Evolutionary conservation across 2,888 invertebrate species (phyloP), one percentile per base, ranked within the genome.

Genomic region (Uloborus plumipes): DNA sequence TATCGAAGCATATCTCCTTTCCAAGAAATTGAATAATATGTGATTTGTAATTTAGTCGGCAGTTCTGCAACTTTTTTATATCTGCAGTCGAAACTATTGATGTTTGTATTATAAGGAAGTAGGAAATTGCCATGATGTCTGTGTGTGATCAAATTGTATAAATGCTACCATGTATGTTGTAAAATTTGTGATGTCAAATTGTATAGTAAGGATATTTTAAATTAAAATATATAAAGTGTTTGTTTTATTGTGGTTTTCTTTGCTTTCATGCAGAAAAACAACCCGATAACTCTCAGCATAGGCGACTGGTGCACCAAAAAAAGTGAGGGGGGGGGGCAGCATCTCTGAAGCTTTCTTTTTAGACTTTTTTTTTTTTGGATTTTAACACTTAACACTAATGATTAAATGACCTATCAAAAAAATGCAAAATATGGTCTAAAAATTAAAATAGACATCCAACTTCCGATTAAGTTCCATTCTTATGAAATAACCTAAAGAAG

Each of bases 181-280:
- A 72, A 55, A 62, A 76, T 61, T 47, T 77, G 82, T 83, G 76
- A 72, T 77, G 82, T 83, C 82, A 31, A 72, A 77, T 66, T 83
- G 82, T 83, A 83, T 83, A 83, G 82, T 83, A 49, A 82, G 65
- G 76, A 83, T 83, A 83, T 83, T 83, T 83, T 83, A 83, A 76
- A 83, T 59, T 83, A 77, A 83, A 77, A 77, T 83, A 66, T 83
- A 83, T 73, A 39, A 83, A 83, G 53, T 83, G 81, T 81, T 75
- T 50, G 26, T 74, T 20, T 51, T 62, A 26, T 53, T 59, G 65
- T 39, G 58, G 31, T 50, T 59, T 62, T 84, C 84, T 77, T 79
- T 39, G 7, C 39, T 11, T 2, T 39, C 11, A 39, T 39, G 9
- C 3, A 39, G 39, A 39, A 39, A 39, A 39, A 31, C 7, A 31